Conservation (phyloP, 1,140 invertebrate species). For the Zaprionus gabonicus region DNA sequence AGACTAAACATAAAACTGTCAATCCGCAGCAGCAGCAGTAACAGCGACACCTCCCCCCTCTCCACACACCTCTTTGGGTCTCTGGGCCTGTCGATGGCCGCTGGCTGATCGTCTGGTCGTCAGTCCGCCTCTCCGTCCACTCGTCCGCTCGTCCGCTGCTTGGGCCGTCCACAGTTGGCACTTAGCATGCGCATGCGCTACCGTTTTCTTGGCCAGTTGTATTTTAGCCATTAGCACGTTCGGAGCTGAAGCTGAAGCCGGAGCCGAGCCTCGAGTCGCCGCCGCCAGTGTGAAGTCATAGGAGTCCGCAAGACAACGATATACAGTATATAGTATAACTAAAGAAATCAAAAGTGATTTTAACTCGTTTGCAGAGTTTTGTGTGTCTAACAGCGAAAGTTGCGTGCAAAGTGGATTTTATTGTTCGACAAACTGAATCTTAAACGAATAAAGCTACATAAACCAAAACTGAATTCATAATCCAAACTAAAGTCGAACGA, state of each 20-base stretch:
- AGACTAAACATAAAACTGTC: conserved; percentile 43
- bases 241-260: conserved; percentile 61
- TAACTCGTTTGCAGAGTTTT: conserved; percentile 35
- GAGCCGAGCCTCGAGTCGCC: conserved; percentile 58
- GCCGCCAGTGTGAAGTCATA: conserved; percentile 53
- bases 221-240: conserved; percentile 84
- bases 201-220: conserved; percentile 81
- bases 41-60: conserved; percentile 3
- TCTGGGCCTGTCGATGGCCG: conserved; percentile 27
- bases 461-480: conserved; percentile 27
- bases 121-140: conserved; percentile 19
- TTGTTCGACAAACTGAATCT: conserved; percentile 18
- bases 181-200: conserved; percentile 78
- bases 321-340: conserved; percentile 9
- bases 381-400: conserved; percentile 69
- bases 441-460: conserved; percentile 22
- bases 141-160: conserved; percentile 24
- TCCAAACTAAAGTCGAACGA: conserved; percentile 32
- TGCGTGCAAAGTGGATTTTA: conserved; percentile 56
- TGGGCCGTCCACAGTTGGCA: conserved; percentile 31
- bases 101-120: conserved; percentile 32
- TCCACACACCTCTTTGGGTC: not conserved
- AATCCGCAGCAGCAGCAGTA: conserved; percentile 24
- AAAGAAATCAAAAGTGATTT: conserved; percentile 69
- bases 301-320: conserved; percentile 1